These are phyloP conservation scores for Enteromius radiatus DNA, from an alignment of 2,797 vertebrate species.

Conservation along the genomic window DNA sequence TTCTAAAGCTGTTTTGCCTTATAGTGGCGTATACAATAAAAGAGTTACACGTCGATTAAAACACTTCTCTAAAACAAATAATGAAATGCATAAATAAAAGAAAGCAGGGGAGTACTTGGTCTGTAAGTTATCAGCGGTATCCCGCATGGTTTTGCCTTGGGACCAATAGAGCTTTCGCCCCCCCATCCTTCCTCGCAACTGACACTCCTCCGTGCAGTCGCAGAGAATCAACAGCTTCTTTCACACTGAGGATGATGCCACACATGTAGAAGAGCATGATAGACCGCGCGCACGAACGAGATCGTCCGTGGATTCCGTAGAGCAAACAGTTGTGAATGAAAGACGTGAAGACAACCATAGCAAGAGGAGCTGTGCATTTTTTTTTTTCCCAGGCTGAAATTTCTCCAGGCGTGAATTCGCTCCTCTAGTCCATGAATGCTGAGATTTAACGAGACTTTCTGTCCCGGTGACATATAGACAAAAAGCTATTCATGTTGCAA, in stretches of 20 bases:
- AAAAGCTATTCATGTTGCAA: slow-evolving; percentile 78
- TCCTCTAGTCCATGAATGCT: neutral
- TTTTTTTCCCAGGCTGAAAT: neutral
- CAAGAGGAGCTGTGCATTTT: slow-evolving; percentile 8
- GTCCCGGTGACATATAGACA: slow-evolving; percentile 66
- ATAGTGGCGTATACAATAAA: neutral
- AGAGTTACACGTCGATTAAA: neutral
- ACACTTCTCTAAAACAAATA: neutral
- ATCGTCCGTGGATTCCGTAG: slow-evolving; percentile 10
- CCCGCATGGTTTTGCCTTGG: slow-evolving; percentile 52
- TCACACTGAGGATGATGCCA: slow-evolving; percentile 41
- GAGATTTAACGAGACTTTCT: slow-evolving; percentile 52
- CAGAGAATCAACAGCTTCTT: slow-evolving; percentile 76
- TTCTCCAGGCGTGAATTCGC: slow-evolving; percentile 28
- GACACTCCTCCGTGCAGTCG: slow-evolving; percentile 76
- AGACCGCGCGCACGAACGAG: neutral
- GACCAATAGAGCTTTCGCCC: slow-evolving; percentile 22
- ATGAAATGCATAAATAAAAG: slow-evolving; percentile 42
- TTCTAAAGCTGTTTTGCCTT: neutral
- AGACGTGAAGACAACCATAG: neutral
- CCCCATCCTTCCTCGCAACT: slow-evolving; percentile 64
- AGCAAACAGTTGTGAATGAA: slow-evolving; percentile 16
- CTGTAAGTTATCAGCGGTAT: slow-evolving; percentile 38
- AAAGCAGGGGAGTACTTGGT: slow-evolving; percentile 1
- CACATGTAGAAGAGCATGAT: slow-evolving; percentile 43